Evolutionary conservation across 1,140 invertebrate species (phyloP), one percentile per base, ranked within the genome.

Genomic region (Harpegnathos saltator): DNA sequence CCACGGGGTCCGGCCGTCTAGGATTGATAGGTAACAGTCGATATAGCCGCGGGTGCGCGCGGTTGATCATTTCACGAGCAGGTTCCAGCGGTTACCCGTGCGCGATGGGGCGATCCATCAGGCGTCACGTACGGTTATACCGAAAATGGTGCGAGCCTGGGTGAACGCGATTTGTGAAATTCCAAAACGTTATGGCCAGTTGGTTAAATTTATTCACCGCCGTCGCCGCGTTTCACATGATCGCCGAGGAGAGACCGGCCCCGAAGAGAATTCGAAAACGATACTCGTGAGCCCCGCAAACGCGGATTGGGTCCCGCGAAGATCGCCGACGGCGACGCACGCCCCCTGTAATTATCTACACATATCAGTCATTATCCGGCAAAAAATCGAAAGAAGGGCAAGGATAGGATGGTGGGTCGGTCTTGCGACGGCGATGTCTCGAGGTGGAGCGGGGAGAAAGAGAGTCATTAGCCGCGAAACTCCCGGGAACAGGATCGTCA

Each of bases 11-110:
- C 3, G 38, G 68, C 52, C 48, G 66, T 48, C 15, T 73, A 59
- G 78, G 72, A 88, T 88, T 88, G 86, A 89, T 89, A 85, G 86
- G 78, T 88, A 89, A 88, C 85, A 75, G 83, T 82, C 66, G 82
- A 88, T 87, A 81, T 85, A 19, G n/a, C 56, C 48, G 72, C 73
- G 52, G 54, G 71, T 84, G 66, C 82, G 68, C 65, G 24, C 54
- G 38, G 59, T 65, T 82, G 62, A 58, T 84, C 86, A 71, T 87
- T 74, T 84, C 74, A 52, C 75, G 68, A 84, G 52, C 56, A 68
- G 9, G 22, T 62, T 48, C 15, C 48, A 65, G 54, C 33, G 63
- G 17, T 80, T 69, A 82, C n/a, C 17, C 22, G 68, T 15, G 59
- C 26, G 5, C 50, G 65, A 77, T 15, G 15, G 72, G n/a, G 15